These are phyloP conservation scores for Atrichornis clamosus DNA, from an alignment of 2,113 vertebrate genomes.

Conservation along the genomic window DNA sequence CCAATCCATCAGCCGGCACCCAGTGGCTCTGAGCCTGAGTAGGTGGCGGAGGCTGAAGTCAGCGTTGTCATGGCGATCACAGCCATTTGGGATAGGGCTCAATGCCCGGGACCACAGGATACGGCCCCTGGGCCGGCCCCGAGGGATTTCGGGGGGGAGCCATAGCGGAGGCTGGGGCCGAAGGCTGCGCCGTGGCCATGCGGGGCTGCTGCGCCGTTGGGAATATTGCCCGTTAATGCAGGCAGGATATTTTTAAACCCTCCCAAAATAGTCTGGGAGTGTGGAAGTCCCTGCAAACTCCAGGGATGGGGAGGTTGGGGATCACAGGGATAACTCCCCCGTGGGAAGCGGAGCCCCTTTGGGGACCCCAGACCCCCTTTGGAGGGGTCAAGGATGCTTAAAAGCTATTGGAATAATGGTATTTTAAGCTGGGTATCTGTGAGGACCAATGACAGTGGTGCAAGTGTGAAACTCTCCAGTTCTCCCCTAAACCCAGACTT, in stretches of 20 bases:
- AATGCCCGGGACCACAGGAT: background rate
- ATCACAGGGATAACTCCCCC: background rate
- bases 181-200: background rate
- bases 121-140: background rate
- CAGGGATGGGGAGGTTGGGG: background rate
- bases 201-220: background rate
- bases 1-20: slow-evolving; percentile 19
- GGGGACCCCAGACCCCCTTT: background rate
- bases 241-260: slow-evolving; percentile 45
- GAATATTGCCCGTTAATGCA: background rate
- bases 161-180: background rate
- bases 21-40: background rate
- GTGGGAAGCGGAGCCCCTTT: background rate
- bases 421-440: background rate
- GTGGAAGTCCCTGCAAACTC: background rate
- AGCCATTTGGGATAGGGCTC: slow-evolving; percentile 20
- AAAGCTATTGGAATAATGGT: background rate
- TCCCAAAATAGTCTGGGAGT: slow-evolving; percentile 41
- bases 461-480: background rate
- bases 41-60: slow-evolving; percentile 38
- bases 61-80: slow-evolving; percentile 22
- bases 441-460: background rate
- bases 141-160: background rate
- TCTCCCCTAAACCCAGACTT: background rate
- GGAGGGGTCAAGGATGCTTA: background rate